These are phyloP conservation scores for Bufotes viridis DNA, from an alignment of 2,797 vertebrate genomes.

Conservation along the genomic window DNA sequence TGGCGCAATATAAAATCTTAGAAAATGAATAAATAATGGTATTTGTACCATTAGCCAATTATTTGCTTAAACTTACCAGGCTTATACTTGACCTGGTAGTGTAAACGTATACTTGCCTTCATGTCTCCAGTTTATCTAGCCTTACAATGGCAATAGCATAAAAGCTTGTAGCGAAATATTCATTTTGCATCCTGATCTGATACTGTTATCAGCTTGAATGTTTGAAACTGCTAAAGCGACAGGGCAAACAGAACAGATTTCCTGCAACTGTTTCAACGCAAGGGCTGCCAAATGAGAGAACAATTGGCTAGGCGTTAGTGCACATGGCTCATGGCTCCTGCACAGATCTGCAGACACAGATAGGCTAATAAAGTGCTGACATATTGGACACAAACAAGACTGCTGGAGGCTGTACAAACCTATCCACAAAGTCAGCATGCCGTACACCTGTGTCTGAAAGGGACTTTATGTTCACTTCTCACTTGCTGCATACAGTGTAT, in stretches of 20 bases:
- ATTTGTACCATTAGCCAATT: not conserved
- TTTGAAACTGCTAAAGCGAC: slow-evolving; percentile 43
- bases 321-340: slow-evolving; percentile 55
- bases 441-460: slow-evolving; percentile 33
- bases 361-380: slow-evolving; percentile 42
- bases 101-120: not conserved
- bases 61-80: not conserved
- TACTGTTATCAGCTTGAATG: slow-evolving; percentile 38
- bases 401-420: slow-evolving; percentile 29
- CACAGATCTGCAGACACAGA: slow-evolving; percentile 56
- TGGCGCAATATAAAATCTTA: not conserved
- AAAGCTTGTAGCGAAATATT: slow-evolving; percentile 10
- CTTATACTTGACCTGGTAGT: not conserved
- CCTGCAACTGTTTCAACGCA: slow-evolving; percentile 50
- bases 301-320: slow-evolving; percentile 51
- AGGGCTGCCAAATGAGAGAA: slow-evolving; percentile 51
- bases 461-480: not conserved
- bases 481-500: not conserved
- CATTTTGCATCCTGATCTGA: slow-evolving; percentile 26
- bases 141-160: slow-evolving; percentile 7
- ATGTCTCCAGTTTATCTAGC: not conserved
- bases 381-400: slow-evolving; percentile 51
- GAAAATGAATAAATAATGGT: not conserved
- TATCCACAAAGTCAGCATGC: slow-evolving; percentile 2
- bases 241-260: slow-evolving; percentile 49